Percentiles rank a stretch among this genome's conserved stretches.
These are phyloP conservation scores for Valencia hispanica DNA, from an alignment of 2,797 vertebrate species.

Conservation along the genomic window DNA sequence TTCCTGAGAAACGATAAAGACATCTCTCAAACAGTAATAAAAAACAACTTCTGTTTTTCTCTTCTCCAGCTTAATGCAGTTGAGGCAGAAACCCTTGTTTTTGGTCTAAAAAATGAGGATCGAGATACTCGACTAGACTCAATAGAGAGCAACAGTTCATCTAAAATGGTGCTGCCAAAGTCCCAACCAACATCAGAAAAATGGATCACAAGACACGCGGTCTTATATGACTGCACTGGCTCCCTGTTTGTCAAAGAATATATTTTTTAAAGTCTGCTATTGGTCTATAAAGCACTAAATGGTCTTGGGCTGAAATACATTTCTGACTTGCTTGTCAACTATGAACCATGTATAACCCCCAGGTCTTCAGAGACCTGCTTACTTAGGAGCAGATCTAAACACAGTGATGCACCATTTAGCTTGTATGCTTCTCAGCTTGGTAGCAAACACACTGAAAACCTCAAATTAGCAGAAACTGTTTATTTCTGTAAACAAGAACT, in stretches of 20 bases:
- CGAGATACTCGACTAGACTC: neutral
- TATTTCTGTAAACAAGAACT: neutral
- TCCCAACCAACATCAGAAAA: no score
- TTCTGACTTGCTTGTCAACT: neutral
- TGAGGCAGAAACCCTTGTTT: neutral
- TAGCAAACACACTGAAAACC: neutral
- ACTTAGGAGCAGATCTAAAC: neutral
- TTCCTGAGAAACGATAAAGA: neutral
- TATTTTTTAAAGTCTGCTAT: no score
- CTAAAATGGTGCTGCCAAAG: no score
- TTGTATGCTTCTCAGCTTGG: neutral
- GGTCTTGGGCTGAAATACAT: neutral
- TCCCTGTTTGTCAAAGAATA: no score
- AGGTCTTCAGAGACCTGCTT: neutral
- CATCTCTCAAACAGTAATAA: neutral
- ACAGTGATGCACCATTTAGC: neutral
- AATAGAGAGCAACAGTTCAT: neutral
- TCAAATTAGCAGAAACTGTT: neutral
- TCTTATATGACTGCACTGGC: no score
- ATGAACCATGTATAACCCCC: neutral
- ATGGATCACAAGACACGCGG: no score
- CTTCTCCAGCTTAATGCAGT: neutral
- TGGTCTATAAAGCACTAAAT: no score
- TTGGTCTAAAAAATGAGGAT: neutral
- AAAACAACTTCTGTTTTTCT: neutral